Evolutionary conservation across 2,113 vertebrate genomes (phyloP).

Genomic region (Forbesichthys agassizii): DNA sequence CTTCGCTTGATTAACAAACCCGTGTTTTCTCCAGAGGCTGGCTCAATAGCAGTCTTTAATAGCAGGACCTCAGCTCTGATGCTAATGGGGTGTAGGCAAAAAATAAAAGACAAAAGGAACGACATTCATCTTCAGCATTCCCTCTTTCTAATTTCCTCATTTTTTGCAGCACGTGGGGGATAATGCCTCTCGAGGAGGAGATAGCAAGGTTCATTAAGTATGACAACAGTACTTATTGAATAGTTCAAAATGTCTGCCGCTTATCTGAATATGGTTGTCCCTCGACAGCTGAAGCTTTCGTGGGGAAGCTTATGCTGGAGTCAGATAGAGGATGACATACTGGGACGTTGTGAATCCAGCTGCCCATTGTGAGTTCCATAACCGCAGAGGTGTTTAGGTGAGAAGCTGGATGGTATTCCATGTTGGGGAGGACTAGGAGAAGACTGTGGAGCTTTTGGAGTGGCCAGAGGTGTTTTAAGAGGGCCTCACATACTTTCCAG

Average conservation of each 20-base stretch:
- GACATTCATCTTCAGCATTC: neutral
- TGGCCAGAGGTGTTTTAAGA: no score
- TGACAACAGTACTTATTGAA: conserved; percentile 9
- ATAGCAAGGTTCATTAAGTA: conserved; percentile 4
- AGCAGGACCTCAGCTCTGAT: conserved; percentile 13
- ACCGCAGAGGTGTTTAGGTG: no score
- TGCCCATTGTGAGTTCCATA: no score
- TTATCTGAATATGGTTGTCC: conserved; percentile 21
- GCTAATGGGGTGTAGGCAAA: conserved; percentile 29
- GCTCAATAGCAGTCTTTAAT: conserved; percentile 48
- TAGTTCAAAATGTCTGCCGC: conserved; percentile 3
- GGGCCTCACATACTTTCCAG: no score
- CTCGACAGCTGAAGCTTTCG: conserved; percentile 17
- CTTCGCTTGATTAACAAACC: conserved; percentile 71
- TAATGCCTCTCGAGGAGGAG: conserved; percentile 10
- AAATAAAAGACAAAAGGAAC: neutral
- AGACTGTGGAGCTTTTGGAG: no score
- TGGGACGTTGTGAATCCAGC: no score
- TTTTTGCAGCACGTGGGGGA: conserved; percentile 14
- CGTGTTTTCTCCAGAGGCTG: conserved; percentile 52
- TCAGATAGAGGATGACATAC: no score
- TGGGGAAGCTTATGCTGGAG: conserved; percentile 28
- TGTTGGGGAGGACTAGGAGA: no score
- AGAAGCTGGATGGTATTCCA: no score
- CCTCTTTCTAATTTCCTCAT: neutral